Evolutionary conservation across 1,140 invertebrate genomes (phyloP), one percentile per base, ranked within the genome.

Genomic region (Drosophila ogumai): DNA sequence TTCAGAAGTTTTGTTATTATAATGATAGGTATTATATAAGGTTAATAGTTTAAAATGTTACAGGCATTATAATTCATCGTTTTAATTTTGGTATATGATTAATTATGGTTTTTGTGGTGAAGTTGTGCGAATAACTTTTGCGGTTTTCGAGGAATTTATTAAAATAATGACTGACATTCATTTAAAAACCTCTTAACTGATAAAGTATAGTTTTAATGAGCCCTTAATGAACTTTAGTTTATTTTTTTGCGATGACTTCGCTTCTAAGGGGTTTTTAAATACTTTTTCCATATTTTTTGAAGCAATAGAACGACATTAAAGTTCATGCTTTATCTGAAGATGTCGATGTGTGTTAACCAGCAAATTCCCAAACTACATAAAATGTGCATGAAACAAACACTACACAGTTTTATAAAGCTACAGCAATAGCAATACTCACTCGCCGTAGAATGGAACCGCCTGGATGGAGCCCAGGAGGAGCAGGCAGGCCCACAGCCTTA

Each of bases 311-410:
- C 34, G 43, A 41, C 28, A 47, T n/a, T 17, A 38, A 47, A 40
- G 41, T 56, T 72, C 52, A 72, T 77, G 79, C 65, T 56, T 81
- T 80, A 81, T 75, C 40, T 57, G 17, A 31, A 56, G 52, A 47
- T 79, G 66, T 58, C 52, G 19, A 72, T 72, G 66, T 58, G 15
- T 72, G 66, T 50, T 71, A 58, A 71, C 31, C 44, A 47, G 1
- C 22, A 50, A 49, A 10, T 25, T 17, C 47, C 52, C 32, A 61
- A 60, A 52, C 65, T 80, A 73, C 38, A 46, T 85, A 60, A 86
- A 82, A 63, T 82, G 74, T 76, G 66, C 82, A 88, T 87, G 82
- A 87, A 65, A 79, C 82, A 43, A 73, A 68, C 75, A 76, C 84
- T 58, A 77, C 69, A 84, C 52, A 76, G 52, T 44, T 40, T 52